These are phyloP conservation scores for Mionectes macconnelli DNA, from an alignment of 2,113 vertebrate genomes.

Conservation along the genomic window DNA sequence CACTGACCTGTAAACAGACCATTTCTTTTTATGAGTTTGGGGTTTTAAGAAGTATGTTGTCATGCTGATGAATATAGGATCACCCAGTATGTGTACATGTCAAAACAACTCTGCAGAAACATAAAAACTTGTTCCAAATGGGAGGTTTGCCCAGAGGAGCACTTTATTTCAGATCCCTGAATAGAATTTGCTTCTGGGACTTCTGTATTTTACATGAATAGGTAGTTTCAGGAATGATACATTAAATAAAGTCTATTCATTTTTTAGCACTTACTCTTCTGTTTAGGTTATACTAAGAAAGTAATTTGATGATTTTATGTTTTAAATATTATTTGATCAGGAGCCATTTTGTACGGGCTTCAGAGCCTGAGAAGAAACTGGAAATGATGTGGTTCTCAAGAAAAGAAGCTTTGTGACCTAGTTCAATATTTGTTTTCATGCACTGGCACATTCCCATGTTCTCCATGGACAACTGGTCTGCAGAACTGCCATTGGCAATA, in stretches of 20 bases:
- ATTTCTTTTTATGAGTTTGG: background rate
- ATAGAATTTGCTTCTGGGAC: conserved; percentile 21
- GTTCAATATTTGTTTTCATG: background rate
- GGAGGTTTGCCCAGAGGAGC: background rate
- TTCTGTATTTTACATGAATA: conserved; percentile 45
- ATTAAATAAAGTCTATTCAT: conserved; percentile 24
- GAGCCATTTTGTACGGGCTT: background rate
- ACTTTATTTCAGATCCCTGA: conserved; percentile 5
- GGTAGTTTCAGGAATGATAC: background rate
- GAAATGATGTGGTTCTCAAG: background rate
- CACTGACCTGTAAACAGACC: background rate
- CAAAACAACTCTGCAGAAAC: background rate
- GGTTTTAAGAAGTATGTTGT: background rate
- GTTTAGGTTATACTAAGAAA: background rate
- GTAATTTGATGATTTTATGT: background rate
- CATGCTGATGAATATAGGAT: background rate
- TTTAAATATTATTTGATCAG: conserved; percentile 40
- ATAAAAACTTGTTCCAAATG: background rate
- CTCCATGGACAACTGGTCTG: background rate
- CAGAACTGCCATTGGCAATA: background rate
- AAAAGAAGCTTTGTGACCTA: background rate
- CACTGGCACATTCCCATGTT: background rate
- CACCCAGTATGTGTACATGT: background rate
- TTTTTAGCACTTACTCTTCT: background rate
- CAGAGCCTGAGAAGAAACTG: background rate